Evolutionary conservation across 2,797 vertebrate species (phyloP).

Genomic region (Erithacus rubecula): DNA sequence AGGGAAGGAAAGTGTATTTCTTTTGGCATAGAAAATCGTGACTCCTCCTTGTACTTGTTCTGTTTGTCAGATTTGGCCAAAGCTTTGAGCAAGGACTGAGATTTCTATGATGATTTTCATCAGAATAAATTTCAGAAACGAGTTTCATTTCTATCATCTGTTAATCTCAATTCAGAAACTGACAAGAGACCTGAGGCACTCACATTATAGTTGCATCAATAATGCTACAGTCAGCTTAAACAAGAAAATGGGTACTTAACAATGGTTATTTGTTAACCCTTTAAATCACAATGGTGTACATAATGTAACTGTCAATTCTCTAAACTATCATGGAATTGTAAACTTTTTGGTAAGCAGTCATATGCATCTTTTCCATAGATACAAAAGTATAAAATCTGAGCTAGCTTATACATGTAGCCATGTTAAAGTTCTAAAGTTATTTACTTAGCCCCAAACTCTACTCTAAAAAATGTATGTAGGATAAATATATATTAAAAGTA

Average conservation of each 20-base stretch:
- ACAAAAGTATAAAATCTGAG: neutral
- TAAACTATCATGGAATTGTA: neutral
- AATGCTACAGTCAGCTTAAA: neutral
- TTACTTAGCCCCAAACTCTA: neutral
- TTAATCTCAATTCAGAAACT: neutral
- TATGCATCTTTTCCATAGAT: neutral
- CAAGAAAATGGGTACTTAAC: neutral
- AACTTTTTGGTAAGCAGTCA: neutral
- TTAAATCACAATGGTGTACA: neutral
- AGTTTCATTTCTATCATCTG: neutral
- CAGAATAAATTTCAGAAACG: neutral
- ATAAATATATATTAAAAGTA: neutral
- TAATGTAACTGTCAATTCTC: neutral
- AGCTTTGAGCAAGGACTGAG: neutral
- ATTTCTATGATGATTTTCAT: neutral
- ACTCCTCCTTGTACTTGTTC: neutral
- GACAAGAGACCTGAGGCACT: neutral
- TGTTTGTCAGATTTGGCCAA: neutral
- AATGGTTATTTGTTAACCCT: neutral
- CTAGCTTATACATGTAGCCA: neutral
- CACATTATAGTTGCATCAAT: neutral
- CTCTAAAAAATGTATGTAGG: fast-evolving
- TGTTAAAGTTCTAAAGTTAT: neutral
- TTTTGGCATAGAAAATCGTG: neutral
- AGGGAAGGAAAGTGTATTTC: neutral